A percentile compares a stretch with the other conserved stretches of the same genome.
Conservation (phyloP, 2,113 vertebrate genomes). For the Microcebus ravelobensis region DNA sequence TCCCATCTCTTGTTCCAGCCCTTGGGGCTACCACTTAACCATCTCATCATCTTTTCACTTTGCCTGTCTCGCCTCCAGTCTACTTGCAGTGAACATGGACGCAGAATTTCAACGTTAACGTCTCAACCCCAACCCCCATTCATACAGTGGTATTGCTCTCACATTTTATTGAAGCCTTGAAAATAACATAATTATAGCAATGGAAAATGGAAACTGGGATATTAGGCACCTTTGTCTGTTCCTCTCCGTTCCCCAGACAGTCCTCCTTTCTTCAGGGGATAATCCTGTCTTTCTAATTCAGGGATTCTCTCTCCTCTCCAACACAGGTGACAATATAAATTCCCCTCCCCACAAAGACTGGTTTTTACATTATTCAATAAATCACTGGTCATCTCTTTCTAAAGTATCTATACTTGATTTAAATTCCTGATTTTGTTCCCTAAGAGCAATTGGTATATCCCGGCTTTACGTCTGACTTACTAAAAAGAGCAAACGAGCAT, state of each 20-base stretch:
- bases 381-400: neutral
- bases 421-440: neutral
- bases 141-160: neutral
- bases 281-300: neutral
- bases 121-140: neutral
- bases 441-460: neutral
- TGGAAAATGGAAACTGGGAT: neutral
- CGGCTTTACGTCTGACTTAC: neutral
- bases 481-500: neutral
- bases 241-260: neutral
- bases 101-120: neutral
- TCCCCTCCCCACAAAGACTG: neutral
- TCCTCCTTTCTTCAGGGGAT: neutral
- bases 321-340: neutral
- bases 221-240: accelerated
- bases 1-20: neutral
- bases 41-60: neutral
- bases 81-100: neutral
- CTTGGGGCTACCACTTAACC: neutral
- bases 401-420: neutral
- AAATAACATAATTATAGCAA: neutral
- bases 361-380: neutral
- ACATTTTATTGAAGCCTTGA: neutral
- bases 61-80: neutral
- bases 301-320: neutral